These are phyloP conservation scores for Aphelocoma californica DNA, from an alignment of 2,797 vertebrate species.

Conservation along the genomic window DNA sequence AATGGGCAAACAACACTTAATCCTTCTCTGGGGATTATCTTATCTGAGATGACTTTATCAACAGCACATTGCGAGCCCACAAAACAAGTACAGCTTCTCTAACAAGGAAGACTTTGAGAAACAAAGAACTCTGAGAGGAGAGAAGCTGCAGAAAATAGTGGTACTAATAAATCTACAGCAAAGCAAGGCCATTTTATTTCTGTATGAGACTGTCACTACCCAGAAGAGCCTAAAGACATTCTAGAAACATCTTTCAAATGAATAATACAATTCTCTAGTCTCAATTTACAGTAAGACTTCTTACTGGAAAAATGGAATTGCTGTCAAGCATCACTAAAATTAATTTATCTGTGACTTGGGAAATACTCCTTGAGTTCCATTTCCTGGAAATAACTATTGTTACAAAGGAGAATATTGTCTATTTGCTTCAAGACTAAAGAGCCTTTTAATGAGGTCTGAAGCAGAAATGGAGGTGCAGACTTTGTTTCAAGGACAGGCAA, in stretches of 20 bases:
- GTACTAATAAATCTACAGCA: constrained; percentile 20
- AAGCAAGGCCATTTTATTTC: constrained; percentile 29
- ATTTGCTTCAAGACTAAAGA: constrained; percentile 18
- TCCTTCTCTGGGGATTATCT: background rate
- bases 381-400: constrained; percentile 28
- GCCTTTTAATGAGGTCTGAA: constrained; percentile 6
- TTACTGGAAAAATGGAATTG: constrained; percentile 42
- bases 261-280: constrained; percentile 41
- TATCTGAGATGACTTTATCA: background rate
- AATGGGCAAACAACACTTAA: background rate
- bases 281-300: constrained; percentile 40
- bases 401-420: constrained; percentile 13
- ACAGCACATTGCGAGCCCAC: background rate
- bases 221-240: constrained; percentile 37
- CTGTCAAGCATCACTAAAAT: constrained; percentile 48
- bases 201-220: background rate
- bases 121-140: background rate
- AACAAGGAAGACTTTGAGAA: background rate
- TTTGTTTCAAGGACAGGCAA: constrained; percentile 24
- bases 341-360: constrained; percentile 40
- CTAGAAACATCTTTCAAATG: constrained; percentile 55
- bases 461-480: background rate
- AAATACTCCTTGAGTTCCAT: constrained; percentile 28
- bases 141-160: background rate
- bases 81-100: background rate